A percentile compares a stretch with the other conserved stretches of the same genome.
Conservation (phyloP, 2,888 invertebrate species). For the Alitta virens region DNA sequence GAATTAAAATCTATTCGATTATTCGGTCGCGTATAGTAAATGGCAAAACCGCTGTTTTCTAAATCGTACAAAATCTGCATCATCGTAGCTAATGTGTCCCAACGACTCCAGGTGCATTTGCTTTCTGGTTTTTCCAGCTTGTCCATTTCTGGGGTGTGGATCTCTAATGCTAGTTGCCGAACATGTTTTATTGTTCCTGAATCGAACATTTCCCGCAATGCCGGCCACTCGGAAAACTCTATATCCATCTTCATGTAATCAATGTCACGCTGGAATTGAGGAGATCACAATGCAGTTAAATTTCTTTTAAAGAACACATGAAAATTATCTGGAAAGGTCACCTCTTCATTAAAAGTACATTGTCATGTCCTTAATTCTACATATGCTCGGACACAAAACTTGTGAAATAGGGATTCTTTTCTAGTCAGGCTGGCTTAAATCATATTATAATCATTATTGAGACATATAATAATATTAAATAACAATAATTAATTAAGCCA, state of each 20-base stretch:
- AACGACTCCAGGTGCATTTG: slow-evolving; percentile 28
- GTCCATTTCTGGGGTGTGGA: slow-evolving; percentile 35
- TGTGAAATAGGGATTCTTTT: too few relatives aligned
- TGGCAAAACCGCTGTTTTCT: slow-evolving; percentile 24
- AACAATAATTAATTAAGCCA: too few relatives aligned
- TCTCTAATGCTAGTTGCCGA: slow-evolving; percentile 29
- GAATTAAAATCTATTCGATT: slow-evolving; percentile 30
- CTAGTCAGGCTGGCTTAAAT: too few relatives aligned
- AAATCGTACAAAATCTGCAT: slow-evolving; percentile 10
- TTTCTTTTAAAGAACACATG: too few relatives aligned
- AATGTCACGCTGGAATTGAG: slow-evolving; percentile 43
- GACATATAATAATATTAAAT: too few relatives aligned
- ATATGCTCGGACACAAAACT: too few relatives aligned
- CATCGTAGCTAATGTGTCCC: slow-evolving; percentile 30
- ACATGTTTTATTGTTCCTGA: slow-evolving; percentile 20
- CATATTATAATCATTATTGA: too few relatives aligned
- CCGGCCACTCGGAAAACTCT: slow-evolving; percentile 54
- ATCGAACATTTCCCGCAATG: slow-evolving; percentile 32
- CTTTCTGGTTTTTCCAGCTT: slow-evolving; percentile 24
- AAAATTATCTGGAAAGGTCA: too few relatives aligned
- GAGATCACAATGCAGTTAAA: too few relatives aligned
- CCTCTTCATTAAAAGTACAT: too few relatives aligned
- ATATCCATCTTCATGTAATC: slow-evolving; percentile 56
- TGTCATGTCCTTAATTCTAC: too few relatives aligned
- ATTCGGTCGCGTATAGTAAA: slow-evolving; percentile 31